These are phyloP conservation scores for Exocentrus adspersus DNA, from an alignment of 2,888 invertebrate genomes.

Conservation along the genomic window DNA sequence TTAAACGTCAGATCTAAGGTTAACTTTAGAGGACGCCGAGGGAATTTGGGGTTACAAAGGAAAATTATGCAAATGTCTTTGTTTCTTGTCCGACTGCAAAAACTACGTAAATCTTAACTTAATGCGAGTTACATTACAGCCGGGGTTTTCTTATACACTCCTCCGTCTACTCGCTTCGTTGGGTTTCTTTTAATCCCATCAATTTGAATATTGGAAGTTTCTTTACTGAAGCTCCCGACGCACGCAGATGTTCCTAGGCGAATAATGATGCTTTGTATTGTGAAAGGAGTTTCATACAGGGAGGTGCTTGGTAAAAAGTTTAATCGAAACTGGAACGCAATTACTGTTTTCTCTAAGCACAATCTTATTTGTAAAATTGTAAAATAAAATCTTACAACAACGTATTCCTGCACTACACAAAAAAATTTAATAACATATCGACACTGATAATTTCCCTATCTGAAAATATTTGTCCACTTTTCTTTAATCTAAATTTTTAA, in stretches of 20 bases:
- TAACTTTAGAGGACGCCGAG: slow-evolving; percentile 12
- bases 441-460: too few species aligned
- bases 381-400: too few species aligned
- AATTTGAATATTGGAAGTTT: slow-evolving; percentile 24
- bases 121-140: slow-evolving; percentile 34
- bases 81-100: slow-evolving; percentile 38
- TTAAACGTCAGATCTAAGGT: slow-evolving; percentile 8
- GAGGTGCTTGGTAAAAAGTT: neutral
- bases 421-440: too few species aligned
- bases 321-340: too few species aligned
- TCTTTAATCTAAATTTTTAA: too few species aligned
- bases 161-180: slow-evolving; percentile 4
- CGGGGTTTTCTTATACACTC: slow-evolving; percentile 29
- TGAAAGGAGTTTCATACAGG: neutral
- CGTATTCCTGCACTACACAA: too few species aligned
- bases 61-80: slow-evolving; percentile 41
- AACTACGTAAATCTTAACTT: slow-evolving; percentile 37
- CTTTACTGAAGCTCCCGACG: neutral
- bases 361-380: too few species aligned
- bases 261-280: neutral
- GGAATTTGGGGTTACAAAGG: slow-evolving; percentile 28
- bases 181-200: slow-evolving; percentile 17
- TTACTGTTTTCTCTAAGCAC: too few species aligned
- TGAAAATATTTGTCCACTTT: too few species aligned
- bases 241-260: slow-evolving; percentile 3